These are phyloP conservation scores for Otus scops DNA, from an alignment of 2,797 vertebrate genomes.

Conservation along the genomic window DNA sequence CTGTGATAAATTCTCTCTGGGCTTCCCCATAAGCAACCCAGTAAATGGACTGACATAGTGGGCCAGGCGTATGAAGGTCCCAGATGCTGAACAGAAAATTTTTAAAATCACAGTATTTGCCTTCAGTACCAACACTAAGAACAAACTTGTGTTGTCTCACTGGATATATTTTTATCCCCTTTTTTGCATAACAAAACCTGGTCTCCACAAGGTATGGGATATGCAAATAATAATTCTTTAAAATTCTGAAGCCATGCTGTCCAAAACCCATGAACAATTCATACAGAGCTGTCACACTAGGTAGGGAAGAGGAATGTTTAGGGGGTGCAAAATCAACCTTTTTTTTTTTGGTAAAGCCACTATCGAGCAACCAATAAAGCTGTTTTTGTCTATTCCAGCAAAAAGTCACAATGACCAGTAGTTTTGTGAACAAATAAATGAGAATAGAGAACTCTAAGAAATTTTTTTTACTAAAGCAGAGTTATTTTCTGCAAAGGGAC, in stretches of 20 bases:
- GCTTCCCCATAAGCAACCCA: not conserved
- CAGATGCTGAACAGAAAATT: not conserved
- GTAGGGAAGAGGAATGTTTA: not conserved
- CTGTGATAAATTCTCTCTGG: not conserved
- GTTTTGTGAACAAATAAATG: not conserved
- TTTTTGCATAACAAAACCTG: not conserved
- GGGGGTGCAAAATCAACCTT: not conserved
- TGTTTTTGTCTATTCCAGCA: not conserved
- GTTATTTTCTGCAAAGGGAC: not conserved
- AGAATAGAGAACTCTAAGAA: not conserved
- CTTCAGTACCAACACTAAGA: not conserved
- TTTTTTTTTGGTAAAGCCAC: not conserved
- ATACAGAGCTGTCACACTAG: not conserved
- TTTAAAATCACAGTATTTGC: not conserved
- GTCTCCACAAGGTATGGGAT: not conserved
- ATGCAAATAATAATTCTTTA: not conserved
- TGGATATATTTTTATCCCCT: not conserved
- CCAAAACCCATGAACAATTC: not conserved
- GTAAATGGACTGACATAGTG: not conserved
- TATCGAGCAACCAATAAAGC: not conserved
- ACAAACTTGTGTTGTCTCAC: not conserved
- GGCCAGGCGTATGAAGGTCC: not conserved
- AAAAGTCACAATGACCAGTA: not conserved
- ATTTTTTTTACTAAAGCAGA: not conserved
- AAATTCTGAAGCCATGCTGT: not conserved